Evolutionary conservation across 2,797 vertebrate genomes (phyloP).

Genomic region (Scyliorhinus canicula): DNA sequence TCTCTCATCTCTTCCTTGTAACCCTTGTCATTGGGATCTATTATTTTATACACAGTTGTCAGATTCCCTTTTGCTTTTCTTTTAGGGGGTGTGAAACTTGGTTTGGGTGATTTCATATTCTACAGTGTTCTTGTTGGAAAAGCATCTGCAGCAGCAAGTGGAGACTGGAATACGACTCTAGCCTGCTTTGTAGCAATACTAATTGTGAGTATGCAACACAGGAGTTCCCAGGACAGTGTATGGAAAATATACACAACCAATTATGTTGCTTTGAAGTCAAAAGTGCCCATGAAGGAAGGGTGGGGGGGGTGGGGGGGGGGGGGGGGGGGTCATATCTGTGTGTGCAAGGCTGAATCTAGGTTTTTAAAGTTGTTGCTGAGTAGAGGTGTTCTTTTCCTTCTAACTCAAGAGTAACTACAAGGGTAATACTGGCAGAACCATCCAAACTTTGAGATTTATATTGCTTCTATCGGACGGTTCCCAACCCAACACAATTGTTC

Average conservation of each 20-base stretch:
- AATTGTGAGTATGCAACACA: constrained; percentile 75
- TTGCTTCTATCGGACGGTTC: too few relatives aligned
- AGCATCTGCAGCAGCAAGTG: constrained; percentile 88
- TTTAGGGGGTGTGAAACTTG: constrained; percentile 91
- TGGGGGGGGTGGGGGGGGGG: too few relatives aligned
- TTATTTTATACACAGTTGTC: neutral
- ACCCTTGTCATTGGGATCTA: neutral
- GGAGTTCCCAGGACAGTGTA: neutral
- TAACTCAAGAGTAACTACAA: too few relatives aligned
- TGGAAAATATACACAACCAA: neutral
- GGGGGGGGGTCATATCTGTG: too few relatives aligned
- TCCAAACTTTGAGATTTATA: too few relatives aligned
- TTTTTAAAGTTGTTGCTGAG: too few relatives aligned
- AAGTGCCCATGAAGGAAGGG: neutral
- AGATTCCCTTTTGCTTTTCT: constrained; percentile 45
- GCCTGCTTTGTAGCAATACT: constrained; percentile 97
- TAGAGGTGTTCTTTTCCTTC: too few relatives aligned
- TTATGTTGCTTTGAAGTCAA: neutral
- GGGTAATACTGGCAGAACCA: too few relatives aligned
- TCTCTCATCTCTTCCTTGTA: neutral
- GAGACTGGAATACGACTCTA: constrained; percentile 97
- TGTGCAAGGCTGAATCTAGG: too few relatives aligned
- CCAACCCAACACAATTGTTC: too few relatives aligned
- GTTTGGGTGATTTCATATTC: constrained; percentile 97
- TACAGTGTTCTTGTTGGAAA: constrained; percentile 98